These are phyloP conservation scores for Himantopus leucocephalus DNA, from an alignment of 2,113 vertebrate genomes.

Conservation along the genomic window DNA sequence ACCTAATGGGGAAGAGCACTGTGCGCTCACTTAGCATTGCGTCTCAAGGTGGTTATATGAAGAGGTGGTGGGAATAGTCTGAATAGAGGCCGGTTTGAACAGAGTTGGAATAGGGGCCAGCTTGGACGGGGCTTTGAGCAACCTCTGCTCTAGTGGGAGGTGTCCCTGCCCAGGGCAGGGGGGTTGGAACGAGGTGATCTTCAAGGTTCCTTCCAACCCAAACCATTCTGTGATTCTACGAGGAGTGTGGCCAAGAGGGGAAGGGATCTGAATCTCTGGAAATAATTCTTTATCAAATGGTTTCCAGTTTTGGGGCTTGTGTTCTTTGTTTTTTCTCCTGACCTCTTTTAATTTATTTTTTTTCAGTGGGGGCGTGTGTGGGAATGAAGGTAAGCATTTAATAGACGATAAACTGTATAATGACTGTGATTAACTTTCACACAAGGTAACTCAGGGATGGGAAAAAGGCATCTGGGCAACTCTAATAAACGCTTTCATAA, in stretches of 20 bases:
- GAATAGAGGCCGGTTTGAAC: too few relatives aligned
- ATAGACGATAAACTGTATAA: background rate
- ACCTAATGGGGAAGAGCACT: background rate
- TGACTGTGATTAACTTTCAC: background rate
- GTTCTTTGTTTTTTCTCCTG: background rate
- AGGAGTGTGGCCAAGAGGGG: background rate
- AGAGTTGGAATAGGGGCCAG: too few relatives aligned
- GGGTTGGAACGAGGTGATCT: too few relatives aligned
- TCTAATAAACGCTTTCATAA: background rate
- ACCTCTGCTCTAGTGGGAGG: too few relatives aligned
- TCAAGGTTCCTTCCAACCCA: too few relatives aligned
- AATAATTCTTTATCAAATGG: background rate
- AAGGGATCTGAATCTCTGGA: background rate
- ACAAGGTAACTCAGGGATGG: background rate
- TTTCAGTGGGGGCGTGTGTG: background rate
- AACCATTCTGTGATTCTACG: background rate
- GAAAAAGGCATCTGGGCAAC: background rate
- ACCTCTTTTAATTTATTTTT: background rate
- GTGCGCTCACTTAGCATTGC: rapidly evolving
- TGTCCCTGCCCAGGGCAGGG: too few relatives aligned
- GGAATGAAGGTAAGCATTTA: background rate
- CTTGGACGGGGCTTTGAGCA: too few relatives aligned
- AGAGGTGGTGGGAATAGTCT: background rate
- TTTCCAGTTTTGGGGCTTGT: background rate
- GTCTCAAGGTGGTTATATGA: background rate